These are phyloP conservation scores for Chydorus sphaericus DNA, from an alignment of 2,888 invertebrate species.

Conservation along the genomic window DNA sequence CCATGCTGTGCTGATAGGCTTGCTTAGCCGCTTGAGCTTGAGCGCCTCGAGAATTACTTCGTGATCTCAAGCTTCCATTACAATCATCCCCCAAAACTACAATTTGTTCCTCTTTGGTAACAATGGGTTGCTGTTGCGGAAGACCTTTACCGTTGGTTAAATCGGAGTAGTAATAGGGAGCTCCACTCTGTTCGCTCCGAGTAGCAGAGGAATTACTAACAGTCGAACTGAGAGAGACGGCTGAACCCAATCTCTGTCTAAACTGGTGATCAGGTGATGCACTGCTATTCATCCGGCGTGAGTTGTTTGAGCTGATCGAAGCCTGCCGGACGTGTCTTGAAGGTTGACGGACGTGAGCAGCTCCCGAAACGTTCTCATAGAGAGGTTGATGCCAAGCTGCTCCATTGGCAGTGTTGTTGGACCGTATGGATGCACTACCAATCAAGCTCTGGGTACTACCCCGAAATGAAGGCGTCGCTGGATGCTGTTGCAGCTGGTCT, in stretches of 20 bases:
- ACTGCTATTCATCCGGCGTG: background rate
- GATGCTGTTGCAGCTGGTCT: too few species aligned
- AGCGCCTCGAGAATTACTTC: conserved; percentile 15
- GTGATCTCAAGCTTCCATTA: background rate
- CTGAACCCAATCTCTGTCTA: background rate
- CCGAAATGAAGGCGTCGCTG: background rate
- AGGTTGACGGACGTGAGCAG: background rate
- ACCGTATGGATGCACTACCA: background rate
- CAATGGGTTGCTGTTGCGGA: conserved; percentile 12
- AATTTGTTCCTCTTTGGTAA: background rate
- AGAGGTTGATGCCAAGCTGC: background rate
- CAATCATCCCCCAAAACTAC: conserved; percentile 26
- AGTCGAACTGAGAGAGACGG: conserved; percentile 4
- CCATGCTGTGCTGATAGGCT: conserved; percentile 22
- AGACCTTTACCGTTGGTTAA: conserved; percentile 25
- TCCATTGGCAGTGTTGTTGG: background rate
- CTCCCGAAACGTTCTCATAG: conserved; percentile 12
- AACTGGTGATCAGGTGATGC: background rate
- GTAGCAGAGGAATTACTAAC: background rate
- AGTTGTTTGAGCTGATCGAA: background rate
- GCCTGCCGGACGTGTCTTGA: background rate
- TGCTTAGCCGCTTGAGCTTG: conserved; percentile 52
- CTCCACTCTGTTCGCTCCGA: conserved; percentile 26
- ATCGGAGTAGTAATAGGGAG: conserved; percentile 78
- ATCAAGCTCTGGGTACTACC: conserved; percentile 1